A percentile compares a stretch with the other conserved stretches of the same genome.
phyloP scores from a whole-genome alignment of 30 jellyfish, hydroid and myxozoan genomes.

The Pelagia noctiluca region DNA sequence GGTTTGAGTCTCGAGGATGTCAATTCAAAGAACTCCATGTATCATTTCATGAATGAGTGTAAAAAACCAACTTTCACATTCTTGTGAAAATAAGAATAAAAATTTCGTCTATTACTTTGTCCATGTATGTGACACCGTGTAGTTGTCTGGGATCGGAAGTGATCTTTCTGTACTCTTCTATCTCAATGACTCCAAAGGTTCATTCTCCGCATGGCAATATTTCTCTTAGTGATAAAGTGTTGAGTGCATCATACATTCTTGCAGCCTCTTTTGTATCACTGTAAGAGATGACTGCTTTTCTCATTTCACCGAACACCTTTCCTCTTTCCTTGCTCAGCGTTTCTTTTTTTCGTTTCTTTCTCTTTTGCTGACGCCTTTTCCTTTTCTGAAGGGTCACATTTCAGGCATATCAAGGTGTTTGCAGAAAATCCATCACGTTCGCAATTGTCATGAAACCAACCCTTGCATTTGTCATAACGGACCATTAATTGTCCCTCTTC shows the following conservation, averaged over 20 bases:
- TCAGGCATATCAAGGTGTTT: background rate
- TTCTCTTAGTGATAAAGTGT: background rate
- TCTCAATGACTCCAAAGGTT: background rate
- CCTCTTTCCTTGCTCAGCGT: background rate
- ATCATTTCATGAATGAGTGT: background rate
- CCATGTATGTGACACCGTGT: background rate
- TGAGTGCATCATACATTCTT: background rate
- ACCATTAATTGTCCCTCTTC: slow-evolving; percentile 10
- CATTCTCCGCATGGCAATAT: background rate
- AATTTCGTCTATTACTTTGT: background rate
- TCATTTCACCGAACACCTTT: background rate
- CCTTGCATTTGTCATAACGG: background rate
- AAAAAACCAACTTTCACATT: background rate
- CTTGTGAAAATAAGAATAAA: no score
- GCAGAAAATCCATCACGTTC: background rate
- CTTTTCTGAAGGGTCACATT: background rate
- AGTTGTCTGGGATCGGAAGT: background rate
- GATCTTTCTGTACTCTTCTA: background rate
- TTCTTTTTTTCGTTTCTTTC: background rate
- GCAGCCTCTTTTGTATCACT: background rate
- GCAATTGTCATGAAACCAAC: background rate
- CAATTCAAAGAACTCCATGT: background rate
- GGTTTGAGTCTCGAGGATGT: no score
- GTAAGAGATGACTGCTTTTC: background rate
- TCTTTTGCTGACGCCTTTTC: no score